These are phyloP conservation scores for Dasypolia templi DNA, from an alignment of 2,888 invertebrate species.

Conservation along the genomic window DNA sequence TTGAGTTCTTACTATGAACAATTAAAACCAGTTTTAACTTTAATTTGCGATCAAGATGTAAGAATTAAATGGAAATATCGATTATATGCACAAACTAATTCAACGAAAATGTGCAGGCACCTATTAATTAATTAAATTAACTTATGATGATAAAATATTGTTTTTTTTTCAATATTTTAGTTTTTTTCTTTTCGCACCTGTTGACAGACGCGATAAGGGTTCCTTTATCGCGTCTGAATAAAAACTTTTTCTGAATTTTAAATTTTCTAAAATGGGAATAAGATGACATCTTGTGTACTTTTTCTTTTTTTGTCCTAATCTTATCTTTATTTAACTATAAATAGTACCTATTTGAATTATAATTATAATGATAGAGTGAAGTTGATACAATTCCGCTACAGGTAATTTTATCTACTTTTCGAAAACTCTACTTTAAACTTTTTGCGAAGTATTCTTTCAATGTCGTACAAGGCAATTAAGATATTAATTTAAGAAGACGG, in stretches of 20 bases:
- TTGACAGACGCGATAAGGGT: neutral
- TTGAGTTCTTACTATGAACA: neutral
- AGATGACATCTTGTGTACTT: too few relatives aligned
- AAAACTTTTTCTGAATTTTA: slow-evolving; percentile 4
- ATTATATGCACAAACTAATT: neutral
- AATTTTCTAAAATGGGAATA: neutral
- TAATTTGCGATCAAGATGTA: neutral
- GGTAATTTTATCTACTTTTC: neutral
- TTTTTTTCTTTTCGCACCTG: neutral
- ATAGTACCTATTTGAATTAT: neutral
- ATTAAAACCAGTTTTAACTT: slow-evolving; percentile 6
- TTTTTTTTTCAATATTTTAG: neutral
- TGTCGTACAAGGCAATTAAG: neutral
- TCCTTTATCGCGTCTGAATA: neutral
- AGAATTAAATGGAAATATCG: neutral
- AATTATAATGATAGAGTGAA: neutral
- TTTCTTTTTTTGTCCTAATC: too few relatives aligned
- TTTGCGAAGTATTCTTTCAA: neutral
- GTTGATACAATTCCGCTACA: neutral
- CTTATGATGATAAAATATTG: neutral
- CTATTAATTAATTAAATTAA: neutral
- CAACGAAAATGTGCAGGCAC: neutral
- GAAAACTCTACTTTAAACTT: too few relatives aligned
- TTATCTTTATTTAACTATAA: too few relatives aligned
- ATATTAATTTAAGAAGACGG: neutral